Base-by-base conservation (phyloP, 2,113 vertebrate genomes). In the Cairina moschata region DNA sequence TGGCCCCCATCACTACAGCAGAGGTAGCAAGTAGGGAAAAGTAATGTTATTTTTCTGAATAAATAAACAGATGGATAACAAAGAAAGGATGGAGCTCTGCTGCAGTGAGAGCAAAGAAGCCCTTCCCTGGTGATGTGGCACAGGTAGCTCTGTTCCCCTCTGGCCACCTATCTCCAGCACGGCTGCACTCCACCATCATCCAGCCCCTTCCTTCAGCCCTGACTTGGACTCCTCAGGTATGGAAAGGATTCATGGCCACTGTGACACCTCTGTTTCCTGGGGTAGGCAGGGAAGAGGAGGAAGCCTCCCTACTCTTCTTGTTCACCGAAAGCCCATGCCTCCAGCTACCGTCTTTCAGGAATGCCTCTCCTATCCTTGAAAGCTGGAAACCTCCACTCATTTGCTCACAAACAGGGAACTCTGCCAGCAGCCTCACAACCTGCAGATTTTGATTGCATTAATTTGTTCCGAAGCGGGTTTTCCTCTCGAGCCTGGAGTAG, bases 371-470 rank as follows among this genome's bases (percentile, higher is more conserved):
- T 29, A 46, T 69, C 59, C 48, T 48, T 73, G 42, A 42, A 46
- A 94, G 71, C n/a, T 83, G 34, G 60, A 87, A 88, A 78, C 44
- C 28, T 83, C 32, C n/a, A 32, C 65, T 91, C 60, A 13, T 85
- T 87, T 74, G 86, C 63, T 76, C 54, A 71, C 66, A 71, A 92
- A 82, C 80, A 84, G 73, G 90, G 59, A 90, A 65, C 55, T 73
- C 79, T 97, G 96, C 94, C 96, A 97, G 82, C 82, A 94, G 66
- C 26, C 72, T 88, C 31, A 69, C 59, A 86, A 96, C 90, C 96
- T 97, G 90, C 95, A 94, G 94, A 92, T 95, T 95, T 92, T 89
- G 74, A 96, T 71, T 96, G 91, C 96, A 96, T 97, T 96, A 96
- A 94, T 97, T 87, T 88, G 87, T 92, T 94, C 89, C 17, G 8